These are phyloP conservation scores for Lepilemur septentrionalis DNA, from an alignment of 2,797 vertebrate genomes.

Conservation along the genomic window DNA sequence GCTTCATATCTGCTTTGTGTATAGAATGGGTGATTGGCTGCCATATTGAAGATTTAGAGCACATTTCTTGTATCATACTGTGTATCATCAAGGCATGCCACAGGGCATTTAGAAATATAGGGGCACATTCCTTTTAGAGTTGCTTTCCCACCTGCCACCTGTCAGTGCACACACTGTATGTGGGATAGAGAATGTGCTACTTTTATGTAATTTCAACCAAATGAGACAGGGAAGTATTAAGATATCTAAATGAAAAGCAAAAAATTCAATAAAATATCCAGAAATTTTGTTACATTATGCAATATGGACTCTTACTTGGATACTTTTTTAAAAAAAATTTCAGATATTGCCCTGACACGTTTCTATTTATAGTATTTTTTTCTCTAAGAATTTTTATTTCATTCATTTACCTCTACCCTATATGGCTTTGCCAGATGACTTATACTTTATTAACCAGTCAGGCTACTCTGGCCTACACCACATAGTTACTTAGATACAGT, in stretches of 20 bases:
- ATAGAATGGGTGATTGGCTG: constrained; percentile 10
- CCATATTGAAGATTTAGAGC: constrained; percentile 70
- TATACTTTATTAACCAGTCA: not conserved
- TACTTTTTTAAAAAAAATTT: not conserved
- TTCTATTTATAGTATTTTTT: constrained; percentile 21
- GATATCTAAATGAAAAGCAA: constrained; percentile 31
- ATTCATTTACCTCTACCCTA: not conserved
- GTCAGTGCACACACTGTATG: constrained; percentile 60
- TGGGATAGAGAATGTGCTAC: not conserved
- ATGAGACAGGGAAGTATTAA: not conserved
- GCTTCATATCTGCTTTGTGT: constrained; percentile 62
- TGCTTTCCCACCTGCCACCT: constrained; percentile 71
- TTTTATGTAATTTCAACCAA: constrained; percentile 33
- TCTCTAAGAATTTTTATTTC: not conserved
- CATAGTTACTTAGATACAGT: not conserved
- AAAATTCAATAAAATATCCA: not conserved
- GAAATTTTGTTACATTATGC: not conserved
- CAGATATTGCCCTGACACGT: not conserved
- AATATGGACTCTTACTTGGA: not conserved
- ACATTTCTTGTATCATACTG: constrained; percentile 29
- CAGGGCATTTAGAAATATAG: constrained; percentile 52
- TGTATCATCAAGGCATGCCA: constrained; percentile 25
- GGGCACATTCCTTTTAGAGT: constrained; percentile 6
- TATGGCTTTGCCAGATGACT: not conserved
- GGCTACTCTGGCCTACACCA: not conserved